These are phyloP conservation scores for Eretmocerus hayati DNA, from an alignment of 2,888 invertebrate genomes.

Conservation along the genomic window DNA sequence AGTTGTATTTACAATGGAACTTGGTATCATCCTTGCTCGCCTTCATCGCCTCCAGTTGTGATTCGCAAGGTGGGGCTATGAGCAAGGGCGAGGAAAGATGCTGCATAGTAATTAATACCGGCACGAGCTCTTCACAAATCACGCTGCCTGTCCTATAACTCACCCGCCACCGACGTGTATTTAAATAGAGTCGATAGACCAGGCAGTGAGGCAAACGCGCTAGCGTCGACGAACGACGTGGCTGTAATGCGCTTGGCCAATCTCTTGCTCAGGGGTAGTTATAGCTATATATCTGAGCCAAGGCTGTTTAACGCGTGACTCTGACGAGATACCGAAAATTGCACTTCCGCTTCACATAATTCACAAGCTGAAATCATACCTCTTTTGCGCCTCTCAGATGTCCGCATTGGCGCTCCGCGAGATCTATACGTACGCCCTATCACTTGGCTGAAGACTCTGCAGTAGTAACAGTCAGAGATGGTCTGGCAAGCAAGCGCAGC, in stretches of 20 bases:
- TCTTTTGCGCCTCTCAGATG: too few species aligned
- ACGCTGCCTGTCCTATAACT: conserved; percentile 41
- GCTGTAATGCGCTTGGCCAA: too few species aligned
- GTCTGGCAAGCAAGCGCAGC: too few species aligned
- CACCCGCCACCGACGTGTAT: conserved; percentile 38
- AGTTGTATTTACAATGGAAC: too few species aligned
- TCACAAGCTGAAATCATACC: conserved; percentile 21
- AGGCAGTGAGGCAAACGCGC: conserved; percentile 12
- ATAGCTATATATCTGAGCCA: too few species aligned
- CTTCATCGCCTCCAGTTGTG: too few species aligned
- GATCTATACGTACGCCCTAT: too few species aligned
- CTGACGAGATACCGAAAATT: conserved; percentile 13
- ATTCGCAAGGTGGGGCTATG: neutral
- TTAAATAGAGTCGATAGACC: conserved; percentile 42
- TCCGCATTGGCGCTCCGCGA: too few species aligned
- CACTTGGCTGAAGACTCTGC: too few species aligned
- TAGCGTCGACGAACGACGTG: neutral
- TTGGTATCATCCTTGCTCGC: too few species aligned
- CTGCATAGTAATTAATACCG: conserved; percentile 41
- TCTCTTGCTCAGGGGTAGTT: neutral
- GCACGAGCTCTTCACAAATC: conserved; percentile 42
- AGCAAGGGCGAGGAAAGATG: conserved; percentile 42
- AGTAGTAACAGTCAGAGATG: too few species aligned
- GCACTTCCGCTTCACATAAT: conserved; percentile 19
- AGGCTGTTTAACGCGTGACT: conserved; percentile 10